These are phyloP conservation scores for Nephrotoma guestfalica DNA, from an alignment of 2,888 invertebrate genomes.

Conservation along the genomic window DNA sequence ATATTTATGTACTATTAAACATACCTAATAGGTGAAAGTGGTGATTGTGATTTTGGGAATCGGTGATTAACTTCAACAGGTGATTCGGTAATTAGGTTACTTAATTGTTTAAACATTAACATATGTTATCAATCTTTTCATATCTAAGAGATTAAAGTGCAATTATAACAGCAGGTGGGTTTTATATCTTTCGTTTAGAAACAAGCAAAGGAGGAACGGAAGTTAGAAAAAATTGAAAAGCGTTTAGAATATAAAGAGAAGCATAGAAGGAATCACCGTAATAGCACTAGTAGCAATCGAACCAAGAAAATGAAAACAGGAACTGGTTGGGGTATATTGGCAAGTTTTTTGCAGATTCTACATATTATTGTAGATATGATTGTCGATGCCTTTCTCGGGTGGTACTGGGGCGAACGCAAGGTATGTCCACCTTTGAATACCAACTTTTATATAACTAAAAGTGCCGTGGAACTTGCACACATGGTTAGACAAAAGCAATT, in stretches of 20 bases:
- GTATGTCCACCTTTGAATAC: conserved; percentile 20
- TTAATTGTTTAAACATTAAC: not conserved
- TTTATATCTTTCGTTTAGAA: not conserved
- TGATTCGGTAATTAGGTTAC: not conserved
- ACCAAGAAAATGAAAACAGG: conserved; percentile 6
- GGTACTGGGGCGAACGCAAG: conserved; percentile 22
- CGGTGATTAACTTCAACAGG: not conserved
- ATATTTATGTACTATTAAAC: not conserved
- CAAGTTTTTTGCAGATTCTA: conserved; percentile 10
- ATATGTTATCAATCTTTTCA: too few relatives aligned
- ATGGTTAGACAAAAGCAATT: conserved; percentile 50
- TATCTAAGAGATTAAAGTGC: too few relatives aligned
- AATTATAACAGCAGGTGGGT: too few relatives aligned
- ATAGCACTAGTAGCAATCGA: not conserved
- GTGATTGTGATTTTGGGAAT: not conserved
- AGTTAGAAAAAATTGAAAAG: not conserved
- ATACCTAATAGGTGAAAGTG: not conserved
- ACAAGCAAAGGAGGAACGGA: not conserved
- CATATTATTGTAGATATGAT: conserved; percentile 22
- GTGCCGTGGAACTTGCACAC: conserved; percentile 49
- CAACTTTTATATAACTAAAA: conserved; percentile 36
- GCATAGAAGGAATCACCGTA: not conserved
- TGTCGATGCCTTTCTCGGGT: conserved; percentile 23
- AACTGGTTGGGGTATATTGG: conserved; percentile 1
- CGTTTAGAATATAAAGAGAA: conserved; percentile 1